A percentile compares a stretch with the other conserved stretches of the same genome.
phyloP scores from a whole-genome alignment of 1,140 invertebrate species.

The Grapholita molesta region DNA sequence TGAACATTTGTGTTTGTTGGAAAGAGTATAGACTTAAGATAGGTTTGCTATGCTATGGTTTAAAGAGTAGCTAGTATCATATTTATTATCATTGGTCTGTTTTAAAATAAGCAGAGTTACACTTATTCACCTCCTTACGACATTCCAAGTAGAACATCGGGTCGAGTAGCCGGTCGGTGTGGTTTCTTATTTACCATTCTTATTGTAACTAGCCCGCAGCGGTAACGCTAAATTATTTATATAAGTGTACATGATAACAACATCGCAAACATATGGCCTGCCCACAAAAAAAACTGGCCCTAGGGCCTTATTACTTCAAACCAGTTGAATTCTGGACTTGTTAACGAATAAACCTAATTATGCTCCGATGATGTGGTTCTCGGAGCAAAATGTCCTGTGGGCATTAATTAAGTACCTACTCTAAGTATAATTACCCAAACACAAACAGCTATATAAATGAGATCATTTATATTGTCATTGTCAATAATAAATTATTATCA shows the following conservation, averaged over 20 bases:
- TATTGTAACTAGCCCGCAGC: slow-evolving; percentile 4
- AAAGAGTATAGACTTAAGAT: too few relatives aligned
- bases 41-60: neutral
- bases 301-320: slow-evolving; percentile 5
- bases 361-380: neutral
- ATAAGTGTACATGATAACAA: slow-evolving; percentile 10
- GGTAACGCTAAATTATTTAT: slow-evolving; percentile 14
- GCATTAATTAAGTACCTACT: neutral
- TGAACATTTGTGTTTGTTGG: too few relatives aligned
- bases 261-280: slow-evolving; percentile 10
- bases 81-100: neutral
- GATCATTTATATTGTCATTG: too few relatives aligned
- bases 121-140: neutral
- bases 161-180: neutral
- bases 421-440: neutral
- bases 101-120: neutral
- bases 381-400: neutral
- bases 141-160: neutral
- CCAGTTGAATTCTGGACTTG: neutral
- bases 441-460: too few relatives aligned
- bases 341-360: slow-evolving; percentile 11
- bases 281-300: slow-evolving; percentile 2
- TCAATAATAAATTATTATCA: too few relatives aligned
- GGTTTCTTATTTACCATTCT: slow-evolving; percentile 4
- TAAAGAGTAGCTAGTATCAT: neutral